Conservation (phyloP, 2,888 invertebrate species). For the Loripinus fragilis region DNA sequence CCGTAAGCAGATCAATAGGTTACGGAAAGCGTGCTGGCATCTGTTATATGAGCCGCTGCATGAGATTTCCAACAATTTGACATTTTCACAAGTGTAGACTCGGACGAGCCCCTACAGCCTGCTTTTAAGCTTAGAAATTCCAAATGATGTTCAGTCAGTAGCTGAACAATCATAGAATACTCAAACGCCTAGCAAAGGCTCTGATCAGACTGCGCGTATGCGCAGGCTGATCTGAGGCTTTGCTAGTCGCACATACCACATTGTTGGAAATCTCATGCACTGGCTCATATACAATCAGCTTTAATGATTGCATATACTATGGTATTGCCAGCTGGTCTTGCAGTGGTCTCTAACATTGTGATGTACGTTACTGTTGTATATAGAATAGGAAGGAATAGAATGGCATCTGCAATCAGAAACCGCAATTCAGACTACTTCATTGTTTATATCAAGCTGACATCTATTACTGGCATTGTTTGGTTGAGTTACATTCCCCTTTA, state of each 20-base stretch:
- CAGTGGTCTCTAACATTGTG: background rate
- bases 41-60: no score
- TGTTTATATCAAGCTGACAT: slow-evolving; percentile 32
- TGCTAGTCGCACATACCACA: no score
- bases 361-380: background rate
- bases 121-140: no score
- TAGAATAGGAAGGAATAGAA: background rate
- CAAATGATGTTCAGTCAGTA: no score
- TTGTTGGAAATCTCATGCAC: no score
- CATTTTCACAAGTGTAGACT: no score
- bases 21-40: background rate
- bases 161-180: no score
- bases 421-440: background rate
- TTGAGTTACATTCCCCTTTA: slow-evolving; percentile 41
- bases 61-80: no score
- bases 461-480: slow-evolving; percentile 47
- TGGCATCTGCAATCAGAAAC: background rate
- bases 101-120: no score
- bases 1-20: background rate
- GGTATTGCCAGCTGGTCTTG: background rate
- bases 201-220: no score
- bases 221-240: no score
- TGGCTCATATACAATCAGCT: background rate
- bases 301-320: background rate
- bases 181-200: no score